Evolutionary conservation across 2,113 vertebrate species (phyloP).

Genomic region (Motacilla tschutschensis): DNA sequence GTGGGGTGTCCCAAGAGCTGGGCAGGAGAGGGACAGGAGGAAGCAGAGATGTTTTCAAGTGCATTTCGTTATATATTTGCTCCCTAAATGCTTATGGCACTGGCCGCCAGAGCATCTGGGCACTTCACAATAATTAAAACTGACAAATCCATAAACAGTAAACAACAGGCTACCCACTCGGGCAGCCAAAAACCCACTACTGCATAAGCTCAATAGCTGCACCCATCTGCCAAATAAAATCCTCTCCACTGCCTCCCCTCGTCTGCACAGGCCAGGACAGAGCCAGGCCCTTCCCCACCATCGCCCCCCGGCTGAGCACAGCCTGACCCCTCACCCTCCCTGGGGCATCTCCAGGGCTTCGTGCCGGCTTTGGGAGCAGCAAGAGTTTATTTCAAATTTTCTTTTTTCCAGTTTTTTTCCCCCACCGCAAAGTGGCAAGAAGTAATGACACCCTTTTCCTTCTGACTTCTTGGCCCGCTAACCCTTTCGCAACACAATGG

Average conservation of each 20-base stretch:
- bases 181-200: constrained; percentile 66
- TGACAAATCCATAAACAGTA: constrained; percentile 70
- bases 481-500: constrained; percentile 69
- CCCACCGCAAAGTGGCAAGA: constrained; percentile 2
- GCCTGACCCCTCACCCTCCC: not conserved
- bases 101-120: constrained; percentile 66
- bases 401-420: not conserved
- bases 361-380: not conserved
- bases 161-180: constrained; percentile 68
- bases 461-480: constrained; percentile 59
- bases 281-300: not conserved
- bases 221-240: constrained; percentile 67
- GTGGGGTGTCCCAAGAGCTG: rapidly evolving
- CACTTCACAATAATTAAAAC: constrained; percentile 71
- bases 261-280: constrained; percentile 3
- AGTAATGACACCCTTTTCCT: constrained; percentile 46
- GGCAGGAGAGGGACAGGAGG: not conserved
- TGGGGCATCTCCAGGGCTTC: not conserved
- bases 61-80: constrained; percentile 44
- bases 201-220: constrained; percentile 60
- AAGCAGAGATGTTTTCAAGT: constrained; percentile 14
- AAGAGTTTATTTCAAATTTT: not conserved
- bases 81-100: constrained; percentile 52
- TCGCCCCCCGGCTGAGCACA: not conserved
- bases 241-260: constrained; percentile 26